phyloP scores from a whole-genome alignment of 2,113 vertebrate species.

The Rattus rattus region DNA sequence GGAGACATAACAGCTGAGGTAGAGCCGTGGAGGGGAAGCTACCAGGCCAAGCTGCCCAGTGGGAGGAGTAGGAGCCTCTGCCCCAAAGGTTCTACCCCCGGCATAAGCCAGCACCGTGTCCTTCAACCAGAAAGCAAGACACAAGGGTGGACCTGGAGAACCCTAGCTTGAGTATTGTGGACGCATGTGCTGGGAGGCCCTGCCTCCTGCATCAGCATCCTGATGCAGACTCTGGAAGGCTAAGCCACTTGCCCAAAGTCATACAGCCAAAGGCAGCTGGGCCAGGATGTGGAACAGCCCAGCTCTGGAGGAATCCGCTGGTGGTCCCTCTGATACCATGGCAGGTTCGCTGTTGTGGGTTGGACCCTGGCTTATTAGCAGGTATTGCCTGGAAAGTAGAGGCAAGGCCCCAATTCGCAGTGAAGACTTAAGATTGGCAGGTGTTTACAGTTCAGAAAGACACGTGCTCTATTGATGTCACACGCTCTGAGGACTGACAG shows the following conservation, averaged over 20 bases:
- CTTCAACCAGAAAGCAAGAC: neutral
- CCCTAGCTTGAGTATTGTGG: neutral
- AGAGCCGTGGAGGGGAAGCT: too few relatives aligned
- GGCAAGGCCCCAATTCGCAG: neutral
- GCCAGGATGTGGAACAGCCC: neutral
- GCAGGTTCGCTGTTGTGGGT: fast-evolving
- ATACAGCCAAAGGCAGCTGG: neutral
- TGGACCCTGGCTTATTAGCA: fast-evolving
- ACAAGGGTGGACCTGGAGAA: fast-evolving
- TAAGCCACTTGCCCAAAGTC: neutral
- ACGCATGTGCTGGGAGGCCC: neutral
- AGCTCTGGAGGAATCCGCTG: neutral
- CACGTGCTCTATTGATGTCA: fast-evolving
- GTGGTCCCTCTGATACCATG: too few relatives aligned
- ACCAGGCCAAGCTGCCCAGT: neutral
- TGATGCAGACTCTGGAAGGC: too few relatives aligned
- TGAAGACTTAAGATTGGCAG: neutral
- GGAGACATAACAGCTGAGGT: neutral
- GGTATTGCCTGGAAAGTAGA: neutral
- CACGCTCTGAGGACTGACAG: neutral
- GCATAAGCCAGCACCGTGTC: neutral
- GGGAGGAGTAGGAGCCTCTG: neutral
- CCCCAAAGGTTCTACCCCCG: neutral
- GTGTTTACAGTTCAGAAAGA: neutral
- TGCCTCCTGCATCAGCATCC: neutral